A percentile compares a stretch with the other conserved stretches of the same genome.
Conservation (phyloP, 1,140 invertebrate genomes). For the Solen grandis region DNA sequence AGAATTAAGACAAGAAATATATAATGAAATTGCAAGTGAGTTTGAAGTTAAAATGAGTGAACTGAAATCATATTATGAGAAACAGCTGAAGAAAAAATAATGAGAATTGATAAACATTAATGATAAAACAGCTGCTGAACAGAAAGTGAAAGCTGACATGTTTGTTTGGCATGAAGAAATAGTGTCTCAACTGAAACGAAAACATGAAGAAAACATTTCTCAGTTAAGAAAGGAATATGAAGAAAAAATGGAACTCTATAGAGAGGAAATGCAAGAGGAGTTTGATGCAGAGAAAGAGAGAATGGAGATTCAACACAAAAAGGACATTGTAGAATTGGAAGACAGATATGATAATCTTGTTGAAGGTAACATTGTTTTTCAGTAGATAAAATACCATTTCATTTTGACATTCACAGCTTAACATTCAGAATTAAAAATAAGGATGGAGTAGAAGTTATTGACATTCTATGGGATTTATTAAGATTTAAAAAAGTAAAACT, state of each 20-base stretch:
- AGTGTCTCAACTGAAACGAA: conserved; percentile 18
- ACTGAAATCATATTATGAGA: conserved; percentile 21
- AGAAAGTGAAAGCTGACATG: conserved; percentile 52
- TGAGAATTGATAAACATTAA: too few species aligned
- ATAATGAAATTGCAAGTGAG: conserved; percentile 33
- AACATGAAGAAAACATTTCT: conserved; percentile 56
- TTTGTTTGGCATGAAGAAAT: conserved; percentile 52
- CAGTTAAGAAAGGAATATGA: conserved; percentile 59
- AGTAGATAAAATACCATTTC: too few species aligned
- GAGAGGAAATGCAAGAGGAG: conserved; percentile 62
- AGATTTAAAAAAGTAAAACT: too few species aligned
- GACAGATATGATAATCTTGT: conserved; percentile 73
- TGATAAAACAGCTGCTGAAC: conserved; percentile 40
- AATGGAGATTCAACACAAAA: conserved; percentile 55
- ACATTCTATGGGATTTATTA: too few species aligned
- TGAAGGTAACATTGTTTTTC: too few species aligned
- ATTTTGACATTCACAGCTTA: too few species aligned
- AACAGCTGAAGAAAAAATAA: conserved; percentile 22
- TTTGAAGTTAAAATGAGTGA: conserved; percentile 8
- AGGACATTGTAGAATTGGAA: conserved; percentile 63
- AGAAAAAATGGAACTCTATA: conserved; percentile 64
- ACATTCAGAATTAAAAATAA: too few species aligned
- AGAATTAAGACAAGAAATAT: conserved; percentile 32
- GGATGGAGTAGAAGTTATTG: too few species aligned
- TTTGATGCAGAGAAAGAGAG: conserved; percentile 61